Evolutionary conservation across 2,113 vertebrate species (phyloP).

Genomic region (Xyliphius kryptos): DNA sequence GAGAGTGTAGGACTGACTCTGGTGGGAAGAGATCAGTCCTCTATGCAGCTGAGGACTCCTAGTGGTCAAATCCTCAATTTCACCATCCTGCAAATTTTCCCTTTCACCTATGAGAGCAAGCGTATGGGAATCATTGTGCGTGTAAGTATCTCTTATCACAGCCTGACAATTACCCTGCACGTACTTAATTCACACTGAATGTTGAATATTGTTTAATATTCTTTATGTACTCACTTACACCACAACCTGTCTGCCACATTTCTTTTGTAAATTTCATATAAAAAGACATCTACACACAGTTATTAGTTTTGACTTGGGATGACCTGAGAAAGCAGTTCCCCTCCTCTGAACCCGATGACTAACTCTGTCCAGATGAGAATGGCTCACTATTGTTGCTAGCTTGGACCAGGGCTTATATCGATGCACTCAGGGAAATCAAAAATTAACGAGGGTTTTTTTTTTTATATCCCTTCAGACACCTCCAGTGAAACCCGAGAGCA

Average conservation of each 20-base stretch:
- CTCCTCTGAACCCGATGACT: conserved; percentile 74
- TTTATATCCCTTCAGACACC: conserved; percentile 56
- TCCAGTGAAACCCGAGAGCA: no score
- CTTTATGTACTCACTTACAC: background rate
- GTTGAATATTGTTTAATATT: no score
- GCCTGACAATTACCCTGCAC: no score
- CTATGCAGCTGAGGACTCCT: conserved; percentile 97
- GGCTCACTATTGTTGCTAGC: conserved; percentile 75
- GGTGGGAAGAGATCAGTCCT: conserved; percentile 92
- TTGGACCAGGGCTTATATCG: conserved; percentile 41
- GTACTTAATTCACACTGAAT: no score
- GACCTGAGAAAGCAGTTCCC: conserved; percentile 74
- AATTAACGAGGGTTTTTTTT: conserved; percentile 62
- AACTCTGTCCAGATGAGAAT: conserved; percentile 57
- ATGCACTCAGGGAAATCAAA: conserved; percentile 63
- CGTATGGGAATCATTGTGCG: conserved; percentile 95
- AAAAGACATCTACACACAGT: background rate
- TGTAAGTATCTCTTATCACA: conserved; percentile 60
- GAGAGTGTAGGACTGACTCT: conserved; percentile 92
- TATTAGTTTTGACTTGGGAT: conserved; percentile 28
- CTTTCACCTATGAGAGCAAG: conserved; percentile 97
- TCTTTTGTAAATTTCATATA: background rate
- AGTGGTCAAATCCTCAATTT: conserved; percentile 96
- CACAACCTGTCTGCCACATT: no score
- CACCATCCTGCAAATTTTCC: conserved; percentile 95